A percentile compares a stretch with the other conserved stretches of the same genome.
Conservation (phyloP, 2,797 vertebrate genomes). For the Leontopithecus rosalia region DNA sequence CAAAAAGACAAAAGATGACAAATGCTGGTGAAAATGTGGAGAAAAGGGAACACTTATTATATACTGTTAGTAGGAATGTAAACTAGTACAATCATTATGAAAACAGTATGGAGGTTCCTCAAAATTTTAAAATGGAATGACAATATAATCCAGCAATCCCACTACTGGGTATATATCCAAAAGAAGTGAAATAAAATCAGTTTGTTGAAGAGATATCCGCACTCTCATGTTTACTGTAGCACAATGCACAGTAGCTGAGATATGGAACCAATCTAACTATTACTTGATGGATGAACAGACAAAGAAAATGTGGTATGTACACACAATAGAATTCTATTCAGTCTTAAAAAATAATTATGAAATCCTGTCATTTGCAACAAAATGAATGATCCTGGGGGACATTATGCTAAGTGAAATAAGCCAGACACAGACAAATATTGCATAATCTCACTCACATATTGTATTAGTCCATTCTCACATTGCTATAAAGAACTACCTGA, state of each 20-base stretch:
- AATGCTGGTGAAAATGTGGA: not conserved
- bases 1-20: not conserved
- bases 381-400: not conserved
- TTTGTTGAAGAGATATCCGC: not conserved
- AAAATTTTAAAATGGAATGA: not conserved
- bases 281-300: accelerated
- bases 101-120: not conserved
- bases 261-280: not conserved
- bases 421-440: not conserved
- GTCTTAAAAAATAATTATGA: not conserved
- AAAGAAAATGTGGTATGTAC: not conserved
- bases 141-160: not conserved
- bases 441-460: not conserved
- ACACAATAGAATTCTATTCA: not conserved
- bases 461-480: not conserved
- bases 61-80: not conserved
- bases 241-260: not conserved
- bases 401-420: not conserved
- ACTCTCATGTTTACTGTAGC: not conserved
- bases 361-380: not conserved
- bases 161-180: no score
- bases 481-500: not conserved
- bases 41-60: not conserved
- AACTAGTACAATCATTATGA: not conserved
- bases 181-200: not conserved